A percentile compares a stretch with the other conserved stretches of the same genome.
phyloP scores from a whole-genome alignment of 2,888 invertebrate species.

The Carcina quercana region DNA sequence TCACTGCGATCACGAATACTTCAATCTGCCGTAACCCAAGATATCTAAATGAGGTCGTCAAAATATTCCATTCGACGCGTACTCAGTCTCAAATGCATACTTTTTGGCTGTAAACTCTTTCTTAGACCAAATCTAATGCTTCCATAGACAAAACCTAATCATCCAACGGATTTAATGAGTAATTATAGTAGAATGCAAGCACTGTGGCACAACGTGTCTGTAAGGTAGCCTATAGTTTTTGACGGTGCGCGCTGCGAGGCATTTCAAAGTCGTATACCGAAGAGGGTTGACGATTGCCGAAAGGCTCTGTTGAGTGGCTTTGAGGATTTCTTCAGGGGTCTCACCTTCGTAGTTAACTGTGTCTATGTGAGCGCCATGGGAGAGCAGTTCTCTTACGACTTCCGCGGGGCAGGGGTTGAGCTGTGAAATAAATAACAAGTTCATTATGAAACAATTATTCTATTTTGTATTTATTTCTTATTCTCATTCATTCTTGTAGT shows the following conservation, averaged over 20 bases:
- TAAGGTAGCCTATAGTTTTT: conserved; percentile 80
- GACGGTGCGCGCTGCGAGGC: conserved; percentile 89
- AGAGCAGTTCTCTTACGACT: conserved; percentile 82
- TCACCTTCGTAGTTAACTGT: conserved; percentile 84
- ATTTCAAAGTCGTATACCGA: conserved; percentile 86
- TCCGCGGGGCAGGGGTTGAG: conserved; percentile 79
- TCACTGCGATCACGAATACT: too few species aligned
- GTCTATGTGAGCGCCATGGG: conserved; percentile 90
- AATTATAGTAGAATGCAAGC: conserved; percentile 63
- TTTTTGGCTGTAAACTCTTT: too few species aligned
- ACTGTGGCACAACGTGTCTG: conserved; percentile 69
- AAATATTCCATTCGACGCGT: too few species aligned
- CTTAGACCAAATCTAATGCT: too few species aligned
- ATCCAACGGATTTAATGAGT: conserved; percentile 53
- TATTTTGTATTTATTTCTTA: too few species aligned
- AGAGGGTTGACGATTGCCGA: conserved; percentile 83
- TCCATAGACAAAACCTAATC: too few species aligned
- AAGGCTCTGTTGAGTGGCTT: conserved; percentile 71
- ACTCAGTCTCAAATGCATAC: too few species aligned
- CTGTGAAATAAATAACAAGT: conserved; percentile 35
- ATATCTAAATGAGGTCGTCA: too few species aligned
- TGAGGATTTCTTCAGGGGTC: conserved; percentile 82
- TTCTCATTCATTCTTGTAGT: too few species aligned
- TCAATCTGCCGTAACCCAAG: too few species aligned
- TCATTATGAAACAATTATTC: too few species aligned